A percentile compares a stretch with the other conserved stretches of the same genome.
Conservation (phyloP, 2,797 vertebrate genomes). For the Otus scops region DNA sequence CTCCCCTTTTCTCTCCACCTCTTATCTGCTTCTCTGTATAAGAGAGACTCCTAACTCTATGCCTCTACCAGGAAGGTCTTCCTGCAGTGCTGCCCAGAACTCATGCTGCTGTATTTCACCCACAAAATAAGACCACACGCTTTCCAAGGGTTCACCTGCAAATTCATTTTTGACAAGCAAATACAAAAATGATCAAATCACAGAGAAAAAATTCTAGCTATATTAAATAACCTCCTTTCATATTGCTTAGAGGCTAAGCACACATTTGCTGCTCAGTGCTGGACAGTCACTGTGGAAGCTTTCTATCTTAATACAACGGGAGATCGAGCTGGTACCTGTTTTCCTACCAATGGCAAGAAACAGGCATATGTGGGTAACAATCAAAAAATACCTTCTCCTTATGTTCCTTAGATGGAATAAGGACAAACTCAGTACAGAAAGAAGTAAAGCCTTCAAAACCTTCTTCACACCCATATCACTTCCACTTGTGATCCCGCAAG, state of each 20-base stretch:
- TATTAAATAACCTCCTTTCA: background rate
- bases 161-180: background rate
- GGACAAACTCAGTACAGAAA: fast-evolving
- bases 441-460: background rate
- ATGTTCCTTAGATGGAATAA: background rate
- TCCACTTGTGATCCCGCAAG: background rate
- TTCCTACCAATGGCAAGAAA: background rate
- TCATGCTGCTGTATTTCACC: background rate
- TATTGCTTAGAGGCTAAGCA: background rate
- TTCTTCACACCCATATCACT: background rate
- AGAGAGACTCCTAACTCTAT: constrained; percentile 13
- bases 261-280: background rate
- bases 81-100: background rate
- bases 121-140: constrained; percentile 5
- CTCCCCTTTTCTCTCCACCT: background rate
- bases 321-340: background rate
- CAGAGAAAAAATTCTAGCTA: background rate
- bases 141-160: background rate
- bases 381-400: background rate
- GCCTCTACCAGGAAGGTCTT: background rate
- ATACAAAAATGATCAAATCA: background rate
- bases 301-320: background rate
- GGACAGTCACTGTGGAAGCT: background rate
- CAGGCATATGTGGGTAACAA: background rate
- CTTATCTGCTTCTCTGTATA: background rate